These are phyloP conservation scores for Callocephalon fimbriatum DNA, from an alignment of 2,113 vertebrate genomes.

Conservation along the genomic window DNA sequence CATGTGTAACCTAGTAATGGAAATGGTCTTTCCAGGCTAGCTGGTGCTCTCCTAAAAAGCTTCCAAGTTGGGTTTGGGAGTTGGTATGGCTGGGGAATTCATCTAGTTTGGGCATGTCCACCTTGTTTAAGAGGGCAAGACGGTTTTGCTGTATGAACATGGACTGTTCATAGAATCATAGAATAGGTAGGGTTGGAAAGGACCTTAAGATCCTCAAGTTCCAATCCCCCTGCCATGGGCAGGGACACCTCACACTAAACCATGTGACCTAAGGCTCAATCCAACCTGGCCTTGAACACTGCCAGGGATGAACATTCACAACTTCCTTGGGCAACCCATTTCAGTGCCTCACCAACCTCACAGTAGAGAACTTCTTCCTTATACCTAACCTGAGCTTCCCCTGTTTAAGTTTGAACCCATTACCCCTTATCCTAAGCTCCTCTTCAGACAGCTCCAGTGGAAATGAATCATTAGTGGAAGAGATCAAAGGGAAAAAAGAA, in stretches of 20 bases:
- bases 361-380: neutral
- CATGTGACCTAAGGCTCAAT: neutral
- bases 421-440: neutral
- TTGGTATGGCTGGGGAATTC: neutral
- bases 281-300: neutral
- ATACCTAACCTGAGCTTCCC: neutral
- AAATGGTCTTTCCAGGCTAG: neutral
- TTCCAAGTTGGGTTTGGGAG: neutral
- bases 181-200: neutral
- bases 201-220: neutral
- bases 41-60: neutral
- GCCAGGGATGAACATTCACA: neutral
- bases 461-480: neutral
- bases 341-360: neutral
- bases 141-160: neutral
- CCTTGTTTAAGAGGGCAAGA: neutral
- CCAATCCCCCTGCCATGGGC: neutral
- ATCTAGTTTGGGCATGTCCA: neutral
- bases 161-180: neutral
- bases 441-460: neutral
- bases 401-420: neutral
- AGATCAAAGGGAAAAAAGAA: neutral
- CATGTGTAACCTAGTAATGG: neutral
- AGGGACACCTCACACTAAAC: neutral
- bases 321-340: neutral